phyloP scores from a whole-genome alignment of 2,888 invertebrate genomes.

The Caenorhabditis plicata region DNA sequence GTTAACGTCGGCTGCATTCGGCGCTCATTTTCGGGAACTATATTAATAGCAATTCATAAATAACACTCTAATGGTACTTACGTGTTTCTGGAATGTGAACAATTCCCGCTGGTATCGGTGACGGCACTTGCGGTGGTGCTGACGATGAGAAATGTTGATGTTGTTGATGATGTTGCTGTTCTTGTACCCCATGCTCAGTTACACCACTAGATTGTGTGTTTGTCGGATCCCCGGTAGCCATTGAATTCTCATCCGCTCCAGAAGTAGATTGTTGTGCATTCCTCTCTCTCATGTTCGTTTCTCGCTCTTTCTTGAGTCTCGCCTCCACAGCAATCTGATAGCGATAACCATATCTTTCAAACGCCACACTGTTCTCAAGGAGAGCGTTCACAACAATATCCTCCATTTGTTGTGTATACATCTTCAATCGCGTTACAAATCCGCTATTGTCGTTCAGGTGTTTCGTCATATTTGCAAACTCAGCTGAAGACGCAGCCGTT shows the following conservation, averaged over 20 bases:
- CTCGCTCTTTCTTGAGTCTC: constrained; percentile 5
- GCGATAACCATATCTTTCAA: constrained; percentile 29
- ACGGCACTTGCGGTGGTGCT: constrained; percentile 5
- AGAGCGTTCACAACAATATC: constrained; percentile 16
- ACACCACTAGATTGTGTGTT: neutral
- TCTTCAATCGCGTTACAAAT: constrained; percentile 18
- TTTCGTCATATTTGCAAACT: constrained; percentile 26
- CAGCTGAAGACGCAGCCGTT: constrained; percentile 8
- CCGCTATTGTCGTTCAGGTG: constrained; percentile 22
- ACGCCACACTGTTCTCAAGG: constrained; percentile 12
- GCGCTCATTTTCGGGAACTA: constrained; percentile 20
- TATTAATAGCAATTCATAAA: neutral
- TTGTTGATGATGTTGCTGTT: neutral
- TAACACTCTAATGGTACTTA: constrained; percentile 1
- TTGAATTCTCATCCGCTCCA: neutral
- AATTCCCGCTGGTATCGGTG: constrained; percentile 30
- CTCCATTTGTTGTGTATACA: constrained; percentile 36
- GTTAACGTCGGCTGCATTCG: constrained; percentile 10
- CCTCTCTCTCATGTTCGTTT: neutral
- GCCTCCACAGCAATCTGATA: constrained; percentile 18
- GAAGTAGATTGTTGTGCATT: neutral
- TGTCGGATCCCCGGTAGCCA: neutral
- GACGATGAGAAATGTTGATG: neutral
- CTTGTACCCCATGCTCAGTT: constrained; percentile 8
- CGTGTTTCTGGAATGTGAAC: constrained; percentile 27